Conservation (phyloP, 2,888 invertebrate genomes). For the Cosmopolites sordidus region DNA sequence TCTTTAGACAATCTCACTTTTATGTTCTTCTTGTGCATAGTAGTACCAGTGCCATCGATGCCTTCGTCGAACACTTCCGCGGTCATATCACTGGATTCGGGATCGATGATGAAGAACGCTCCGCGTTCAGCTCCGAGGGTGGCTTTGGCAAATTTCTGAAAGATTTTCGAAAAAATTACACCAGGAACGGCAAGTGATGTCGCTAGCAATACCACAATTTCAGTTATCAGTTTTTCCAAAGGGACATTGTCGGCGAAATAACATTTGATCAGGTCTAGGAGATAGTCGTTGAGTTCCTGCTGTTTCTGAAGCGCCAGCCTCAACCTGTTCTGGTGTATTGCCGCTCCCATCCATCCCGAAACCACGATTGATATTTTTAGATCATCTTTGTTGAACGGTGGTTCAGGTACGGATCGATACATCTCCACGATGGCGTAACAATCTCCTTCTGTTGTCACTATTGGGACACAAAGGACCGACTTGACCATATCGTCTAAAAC, state of each 20-base stretch:
- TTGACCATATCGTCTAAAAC: conserved; percentile 53
- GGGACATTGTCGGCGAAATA: conserved; percentile 56
- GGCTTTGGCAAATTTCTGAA: conserved; percentile 55
- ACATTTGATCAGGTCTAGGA: conserved; percentile 44
- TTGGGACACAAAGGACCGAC: conserved; percentile 57
- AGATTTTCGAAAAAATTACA: too few species aligned
- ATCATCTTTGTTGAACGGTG: conserved; percentile 41
- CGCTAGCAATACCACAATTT: conserved; percentile 60
- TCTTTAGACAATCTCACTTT: conserved; percentile 53
- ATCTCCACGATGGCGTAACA: conserved; percentile 59
- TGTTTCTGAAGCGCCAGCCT: conserved; percentile 44
- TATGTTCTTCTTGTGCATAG: conserved; percentile 52
- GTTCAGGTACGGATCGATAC: conserved; percentile 47
- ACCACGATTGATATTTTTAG: conserved; percentile 44
- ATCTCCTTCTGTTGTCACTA: conserved; percentile 56
- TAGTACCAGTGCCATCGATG: conserved; percentile 40
- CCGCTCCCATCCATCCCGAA: conserved; percentile 48
- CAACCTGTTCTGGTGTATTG: conserved; percentile 47
- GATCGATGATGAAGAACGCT: conserved; percentile 56
- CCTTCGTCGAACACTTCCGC: conserved; percentile 62
- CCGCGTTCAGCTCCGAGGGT: conserved; percentile 57
- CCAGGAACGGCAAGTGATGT: too few species aligned
- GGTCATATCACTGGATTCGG: conserved; percentile 47
- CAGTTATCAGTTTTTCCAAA: conserved; percentile 57
- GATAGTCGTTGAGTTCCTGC: conserved; percentile 46